A percentile compares a stretch with the other conserved stretches of the same genome.
Conservation (phyloP, 2,888 invertebrate genomes). For the Melangyna quadrimaculata region DNA sequence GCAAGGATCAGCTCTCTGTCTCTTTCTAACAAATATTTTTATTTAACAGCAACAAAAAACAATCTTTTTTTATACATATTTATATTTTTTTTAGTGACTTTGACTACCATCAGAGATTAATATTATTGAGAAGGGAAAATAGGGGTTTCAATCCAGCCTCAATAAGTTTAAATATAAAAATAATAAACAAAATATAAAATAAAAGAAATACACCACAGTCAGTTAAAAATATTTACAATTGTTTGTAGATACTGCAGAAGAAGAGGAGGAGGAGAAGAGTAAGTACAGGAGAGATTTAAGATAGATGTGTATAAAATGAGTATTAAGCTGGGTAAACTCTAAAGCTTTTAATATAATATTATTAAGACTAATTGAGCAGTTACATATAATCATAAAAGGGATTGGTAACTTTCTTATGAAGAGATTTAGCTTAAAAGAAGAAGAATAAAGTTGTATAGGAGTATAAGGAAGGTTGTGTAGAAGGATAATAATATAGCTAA, state of each 20-base stretch:
- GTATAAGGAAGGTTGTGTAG: not conserved
- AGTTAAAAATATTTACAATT: slow-evolving; percentile 68
- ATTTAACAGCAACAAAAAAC: slow-evolving; percentile 53
- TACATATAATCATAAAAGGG: not conserved
- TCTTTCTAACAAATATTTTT: slow-evolving; percentile 43
- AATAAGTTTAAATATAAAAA: slow-evolving; percentile 56
- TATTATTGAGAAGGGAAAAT: slow-evolving; percentile 52
- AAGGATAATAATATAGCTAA: slow-evolving; percentile 41
- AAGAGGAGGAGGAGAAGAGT: not conserved
- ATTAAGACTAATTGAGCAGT: not conserved
- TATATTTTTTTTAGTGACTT: slow-evolving; percentile 64
- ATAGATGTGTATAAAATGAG: slow-evolving; percentile 5
- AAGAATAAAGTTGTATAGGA: not conserved
- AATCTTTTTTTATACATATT: slow-evolving; percentile 15
- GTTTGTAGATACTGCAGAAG: slow-evolving; percentile 58
- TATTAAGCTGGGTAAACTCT: not conserved
- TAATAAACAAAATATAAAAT: slow-evolving; percentile 31
- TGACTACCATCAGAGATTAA: slow-evolving; percentile 73
- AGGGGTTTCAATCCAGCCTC: slow-evolving; percentile 60
- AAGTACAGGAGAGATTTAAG: not conserved
- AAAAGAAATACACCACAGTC: slow-evolving; percentile 66
- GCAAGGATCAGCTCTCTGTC: slow-evolving; percentile 72
- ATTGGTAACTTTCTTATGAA: not conserved
- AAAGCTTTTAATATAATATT: not conserved
- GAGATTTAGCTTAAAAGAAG: not conserved